phyloP scores from a whole-genome alignment of 2,888 invertebrate species.

The Siphlonurus alternatus region DNA sequence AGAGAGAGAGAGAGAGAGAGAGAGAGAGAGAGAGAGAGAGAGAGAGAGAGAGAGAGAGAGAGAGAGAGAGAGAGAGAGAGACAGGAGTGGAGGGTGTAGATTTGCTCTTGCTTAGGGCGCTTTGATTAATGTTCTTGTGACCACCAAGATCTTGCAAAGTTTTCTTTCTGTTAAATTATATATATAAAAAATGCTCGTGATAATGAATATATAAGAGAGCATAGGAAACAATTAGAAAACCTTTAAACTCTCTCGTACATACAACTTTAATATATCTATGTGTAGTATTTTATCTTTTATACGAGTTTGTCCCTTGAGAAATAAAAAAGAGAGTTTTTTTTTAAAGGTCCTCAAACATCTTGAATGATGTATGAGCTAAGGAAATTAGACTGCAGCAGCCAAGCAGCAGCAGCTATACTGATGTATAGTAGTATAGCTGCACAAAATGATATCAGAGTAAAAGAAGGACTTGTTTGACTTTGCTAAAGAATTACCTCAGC shows the following conservation, averaged over 20 bases:
- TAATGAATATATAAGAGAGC: background rate
- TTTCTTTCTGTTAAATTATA: background rate
- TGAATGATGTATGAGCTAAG: background rate
- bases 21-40: too few relatives aligned
- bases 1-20: background rate
- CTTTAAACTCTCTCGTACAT: too few relatives aligned
- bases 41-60: too few relatives aligned
- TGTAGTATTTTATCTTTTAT: background rate
- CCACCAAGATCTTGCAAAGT: background rate
- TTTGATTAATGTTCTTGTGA: background rate
- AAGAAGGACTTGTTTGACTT: too few relatives aligned
- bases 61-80: too few relatives aligned
- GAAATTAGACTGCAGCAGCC: background rate
- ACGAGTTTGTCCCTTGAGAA: background rate
- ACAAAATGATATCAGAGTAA: too few relatives aligned
- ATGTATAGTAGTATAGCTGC: too few relatives aligned
- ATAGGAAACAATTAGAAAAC: background rate
- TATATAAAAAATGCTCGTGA: background rate
- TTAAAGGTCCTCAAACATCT: background rate
- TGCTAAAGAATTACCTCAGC: too few relatives aligned
- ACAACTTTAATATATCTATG: background rate
- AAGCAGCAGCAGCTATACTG: conserved; percentile 5
- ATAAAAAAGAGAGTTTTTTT: background rate
- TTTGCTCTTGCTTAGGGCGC: background rate
- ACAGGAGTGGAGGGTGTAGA: background rate